phyloP scores from a whole-genome alignment of 1,140 invertebrate species.

The Ectropis grisescens region DNA sequence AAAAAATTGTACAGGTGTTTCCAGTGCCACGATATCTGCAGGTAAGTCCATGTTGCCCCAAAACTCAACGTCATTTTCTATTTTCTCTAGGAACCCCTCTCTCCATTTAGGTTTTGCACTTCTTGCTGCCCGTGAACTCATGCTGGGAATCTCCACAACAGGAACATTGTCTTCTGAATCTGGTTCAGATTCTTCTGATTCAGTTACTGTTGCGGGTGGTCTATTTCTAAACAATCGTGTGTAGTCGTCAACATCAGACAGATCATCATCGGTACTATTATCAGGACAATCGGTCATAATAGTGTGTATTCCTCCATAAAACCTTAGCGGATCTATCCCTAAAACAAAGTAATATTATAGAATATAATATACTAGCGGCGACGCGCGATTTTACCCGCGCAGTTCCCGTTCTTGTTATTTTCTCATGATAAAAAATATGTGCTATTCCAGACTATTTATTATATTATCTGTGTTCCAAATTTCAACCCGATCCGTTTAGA shows the following conservation, averaged over 20 bases:
- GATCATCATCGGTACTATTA: not conserved
- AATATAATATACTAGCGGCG: no score
- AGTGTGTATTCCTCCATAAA: constrained; percentile 1
- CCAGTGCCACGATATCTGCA: no score
- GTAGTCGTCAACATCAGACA: not conserved
- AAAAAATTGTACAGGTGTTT: no score
- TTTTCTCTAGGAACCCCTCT: not conserved
- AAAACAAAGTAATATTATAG: not conserved
- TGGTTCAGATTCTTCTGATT: not conserved
- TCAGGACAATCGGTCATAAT: not conserved
- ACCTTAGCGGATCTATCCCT: not conserved
- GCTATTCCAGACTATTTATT: no score
- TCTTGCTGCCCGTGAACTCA: not conserved
- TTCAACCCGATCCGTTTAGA: no score
- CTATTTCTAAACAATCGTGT: not conserved
- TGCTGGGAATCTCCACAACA: not conserved
- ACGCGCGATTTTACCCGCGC: no score
- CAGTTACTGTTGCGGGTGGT: not conserved
- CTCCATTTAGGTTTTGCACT: not conserved
- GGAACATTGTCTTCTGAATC: not conserved
- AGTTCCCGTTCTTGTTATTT: no score
- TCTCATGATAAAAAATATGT: no score
- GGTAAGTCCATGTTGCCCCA: not conserved
- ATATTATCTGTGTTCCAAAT: no score
- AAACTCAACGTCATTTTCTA: not conserved